phyloP scores from a whole-genome alignment of 2,113 vertebrate genomes.

The Prunella fulvescens region DNA sequence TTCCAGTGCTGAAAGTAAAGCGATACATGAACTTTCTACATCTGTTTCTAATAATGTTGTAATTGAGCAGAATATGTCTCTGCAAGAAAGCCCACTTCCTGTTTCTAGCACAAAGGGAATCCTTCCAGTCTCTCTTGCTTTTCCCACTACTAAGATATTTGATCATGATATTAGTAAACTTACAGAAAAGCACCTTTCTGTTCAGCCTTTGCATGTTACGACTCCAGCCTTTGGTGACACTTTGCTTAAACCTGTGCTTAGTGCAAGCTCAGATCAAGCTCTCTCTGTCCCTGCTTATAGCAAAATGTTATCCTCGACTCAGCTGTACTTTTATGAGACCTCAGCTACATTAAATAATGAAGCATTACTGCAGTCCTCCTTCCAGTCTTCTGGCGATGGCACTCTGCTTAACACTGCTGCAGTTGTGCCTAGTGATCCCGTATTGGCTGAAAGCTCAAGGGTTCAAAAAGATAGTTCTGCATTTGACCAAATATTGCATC shows the following conservation, averaged over 20 bases:
- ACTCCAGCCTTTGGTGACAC: constrained; percentile 70
- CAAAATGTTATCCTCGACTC: constrained; percentile 67
- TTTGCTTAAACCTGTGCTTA: constrained; percentile 69
- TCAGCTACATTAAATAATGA: constrained; percentile 70
- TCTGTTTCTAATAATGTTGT: constrained; percentile 46
- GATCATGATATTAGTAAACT: constrained; percentile 65
- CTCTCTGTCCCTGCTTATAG: constrained; percentile 71
- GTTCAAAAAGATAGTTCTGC: constrained; percentile 68
- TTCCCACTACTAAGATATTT: constrained; percentile 64
- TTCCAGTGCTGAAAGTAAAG: constrained; percentile 67
- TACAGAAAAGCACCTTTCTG: constrained; percentile 67
- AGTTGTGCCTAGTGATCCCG: constrained; percentile 50
- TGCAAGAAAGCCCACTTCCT: constrained; percentile 61
- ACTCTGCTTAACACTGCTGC: constrained; percentile 61
- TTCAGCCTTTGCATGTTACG: constrained; percentile 65
- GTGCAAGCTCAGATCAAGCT: constrained; percentile 66
- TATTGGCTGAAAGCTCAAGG: constrained; percentile 66
- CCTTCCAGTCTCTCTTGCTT: constrained; percentile 66
- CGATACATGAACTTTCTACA: constrained; percentile 48
- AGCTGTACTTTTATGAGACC: constrained; percentile 58
- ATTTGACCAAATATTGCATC: constrained; percentile 62
- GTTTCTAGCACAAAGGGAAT: constrained; percentile 69
- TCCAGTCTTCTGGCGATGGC: constrained; percentile 66
- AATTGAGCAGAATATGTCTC: constrained; percentile 53
- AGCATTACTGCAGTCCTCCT: constrained; percentile 68